Base-by-base conservation (phyloP, 2,888 invertebrate genomes). In the Hypercompe scribonia region DNA sequence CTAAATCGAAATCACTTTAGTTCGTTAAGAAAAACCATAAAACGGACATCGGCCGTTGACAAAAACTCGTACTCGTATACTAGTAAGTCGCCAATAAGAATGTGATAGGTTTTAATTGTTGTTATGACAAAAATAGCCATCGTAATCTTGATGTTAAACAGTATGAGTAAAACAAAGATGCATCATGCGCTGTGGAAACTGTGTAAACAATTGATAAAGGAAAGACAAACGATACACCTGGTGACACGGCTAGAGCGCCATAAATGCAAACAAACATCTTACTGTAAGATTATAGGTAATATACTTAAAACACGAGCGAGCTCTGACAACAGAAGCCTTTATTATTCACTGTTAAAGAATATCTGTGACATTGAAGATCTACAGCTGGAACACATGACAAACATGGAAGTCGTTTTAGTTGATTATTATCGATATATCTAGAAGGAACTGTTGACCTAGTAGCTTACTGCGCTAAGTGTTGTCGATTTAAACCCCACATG, bases 1-100 rank as follows among this genome's bases (percentile, higher is more conserved):
- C 67, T 72, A 75, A 81, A 82, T 80, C 74, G 76, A 82, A 84
- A 77, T 84, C 84, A 82, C 77, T 82, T 82, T 65, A 80, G 78
- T 77, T 82, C 81, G 82, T 82, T 84, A 80, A 76, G 68, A 80
- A 65, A 80, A 33, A 79, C 67, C 63, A 71, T 73, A 75, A 78
- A 75, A 61, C 73, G 75, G 78, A 75, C 78, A 76, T 73, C 65
- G 50, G 33, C 67, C 71, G 65, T 69, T 28, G 72, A 75, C 54
- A 69, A 70, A 50, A 70, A 65, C n/a, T n/a, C n/a, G n/a, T n/a
- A n/a, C n/a, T n/a, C n/a, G 46, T 68, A 73, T 58, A 72, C 72
- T 79, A 70, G n/a, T n/a, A 69, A 39, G 70, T 70, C 31, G 31
- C 11, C 71, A 46, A 73, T 72, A 70, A 81, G 33, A 33, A 70